Conservation (phyloP, 2,113 vertebrate genomes). For the Chionodraco myersi region DNA sequence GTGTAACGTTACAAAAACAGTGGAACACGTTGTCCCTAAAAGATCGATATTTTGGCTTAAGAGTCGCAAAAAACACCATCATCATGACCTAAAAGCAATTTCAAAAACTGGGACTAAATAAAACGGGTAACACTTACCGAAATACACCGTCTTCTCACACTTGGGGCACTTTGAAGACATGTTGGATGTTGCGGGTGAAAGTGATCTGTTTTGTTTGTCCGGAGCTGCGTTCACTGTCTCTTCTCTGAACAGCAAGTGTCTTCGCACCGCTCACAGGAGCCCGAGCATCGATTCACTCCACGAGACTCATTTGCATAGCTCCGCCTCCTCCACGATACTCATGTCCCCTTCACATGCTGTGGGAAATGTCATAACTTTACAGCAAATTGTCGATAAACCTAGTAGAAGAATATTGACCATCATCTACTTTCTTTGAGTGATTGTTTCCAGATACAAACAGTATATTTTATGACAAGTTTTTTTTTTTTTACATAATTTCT, state of each 20-base stretch:
- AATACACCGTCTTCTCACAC: constrained; percentile 96
- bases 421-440: too few species aligned
- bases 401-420: too few species aligned
- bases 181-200: constrained; percentile 35
- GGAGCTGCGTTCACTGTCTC: constrained; percentile 9
- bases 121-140: constrained; percentile 85
- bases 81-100: constrained; percentile 33
- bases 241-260: constrained; percentile 67
- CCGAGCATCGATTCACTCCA: constrained; percentile 69
- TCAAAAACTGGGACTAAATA: background rate
- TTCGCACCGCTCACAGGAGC: constrained; percentile 34
- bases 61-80: background rate
- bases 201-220: constrained; percentile 29
- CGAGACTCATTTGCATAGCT: constrained; percentile 74
- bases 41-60: constrained; percentile 1
- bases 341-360: constrained; percentile 24
- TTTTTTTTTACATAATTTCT: too few species aligned
- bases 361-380: background rate
- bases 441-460: too few species aligned
- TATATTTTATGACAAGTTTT: too few species aligned
- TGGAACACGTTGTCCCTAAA: background rate
- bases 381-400: too few species aligned
- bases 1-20: background rate
- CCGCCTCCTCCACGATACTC: constrained; percentile 56
- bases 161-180: constrained; percentile 97